Evolutionary conservation across 2,797 vertebrate genomes (phyloP).

Genomic region (Chloroceryle amazona): DNA sequence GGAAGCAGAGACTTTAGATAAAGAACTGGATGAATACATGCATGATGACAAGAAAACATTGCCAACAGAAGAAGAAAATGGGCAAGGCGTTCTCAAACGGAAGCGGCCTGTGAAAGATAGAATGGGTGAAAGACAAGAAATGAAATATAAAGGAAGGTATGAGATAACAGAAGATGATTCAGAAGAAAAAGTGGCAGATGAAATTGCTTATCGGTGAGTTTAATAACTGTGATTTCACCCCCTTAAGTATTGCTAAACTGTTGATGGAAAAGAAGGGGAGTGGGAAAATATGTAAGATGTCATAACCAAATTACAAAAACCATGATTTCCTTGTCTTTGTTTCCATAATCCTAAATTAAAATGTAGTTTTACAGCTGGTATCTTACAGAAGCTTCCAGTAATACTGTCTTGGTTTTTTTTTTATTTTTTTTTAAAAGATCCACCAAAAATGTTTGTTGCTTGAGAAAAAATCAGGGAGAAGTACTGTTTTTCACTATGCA

Average conservation of each 20-base stretch:
- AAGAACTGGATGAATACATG: slow-evolving; percentile 93
- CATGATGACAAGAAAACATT: slow-evolving; percentile 75
- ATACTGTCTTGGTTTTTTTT: no score
- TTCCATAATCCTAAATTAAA: background rate
- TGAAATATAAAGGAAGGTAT: slow-evolving; percentile 91
- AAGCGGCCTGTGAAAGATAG: slow-evolving; percentile 90
- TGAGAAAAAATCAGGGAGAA: background rate
- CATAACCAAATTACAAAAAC: background rate
- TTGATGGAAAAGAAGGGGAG: background rate
- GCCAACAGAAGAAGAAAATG: slow-evolving; percentile 74
- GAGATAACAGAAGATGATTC: slow-evolving; percentile 91
- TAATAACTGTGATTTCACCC: background rate
- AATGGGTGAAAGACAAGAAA: slow-evolving; percentile 88
- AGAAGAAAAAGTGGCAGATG: slow-evolving; percentile 90
- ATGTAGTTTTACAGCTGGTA: background rate
- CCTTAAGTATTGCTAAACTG: background rate
- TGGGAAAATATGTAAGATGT: background rate
- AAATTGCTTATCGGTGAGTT: slow-evolving; percentile 91
- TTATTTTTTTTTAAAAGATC: background rate
- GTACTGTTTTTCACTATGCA: fast-evolving
- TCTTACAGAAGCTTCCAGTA: background rate
- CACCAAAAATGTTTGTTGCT: background rate
- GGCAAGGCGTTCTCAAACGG: slow-evolving; percentile 86
- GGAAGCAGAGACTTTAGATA: slow-evolving; percentile 85
- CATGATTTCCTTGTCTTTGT: background rate